These are phyloP conservation scores for Dasysyrphus tricinctus DNA, from an alignment of 2,888 invertebrate genomes.

Conservation along the genomic window DNA sequence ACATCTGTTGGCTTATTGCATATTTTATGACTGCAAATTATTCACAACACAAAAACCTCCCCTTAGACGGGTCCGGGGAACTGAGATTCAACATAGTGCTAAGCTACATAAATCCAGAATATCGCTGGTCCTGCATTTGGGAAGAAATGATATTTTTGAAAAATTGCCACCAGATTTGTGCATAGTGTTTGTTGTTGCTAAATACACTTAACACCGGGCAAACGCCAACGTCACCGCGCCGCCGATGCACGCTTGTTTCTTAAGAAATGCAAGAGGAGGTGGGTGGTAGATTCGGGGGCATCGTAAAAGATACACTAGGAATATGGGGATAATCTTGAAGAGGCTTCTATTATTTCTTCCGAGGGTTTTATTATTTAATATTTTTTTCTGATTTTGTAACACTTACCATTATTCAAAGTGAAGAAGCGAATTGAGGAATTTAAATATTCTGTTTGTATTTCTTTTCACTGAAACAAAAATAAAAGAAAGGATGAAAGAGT, in stretches of 20 bases:
- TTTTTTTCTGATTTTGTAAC: constrained; percentile 32
- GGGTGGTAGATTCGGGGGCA: neutral
- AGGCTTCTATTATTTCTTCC: constrained; percentile 9
- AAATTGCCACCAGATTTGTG: constrained; percentile 73
- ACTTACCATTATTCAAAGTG: constrained; percentile 64
- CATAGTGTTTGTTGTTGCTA: constrained; percentile 35
- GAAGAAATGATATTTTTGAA: constrained; percentile 74
- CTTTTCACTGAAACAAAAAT: constrained; percentile 1
- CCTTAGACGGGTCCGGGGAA: neutral
- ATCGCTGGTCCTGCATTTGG: constrained; percentile 47
- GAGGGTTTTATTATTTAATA: constrained; percentile 49
- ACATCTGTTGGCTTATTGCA: constrained; percentile 84
- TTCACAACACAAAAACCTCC: constrained; percentile 82
- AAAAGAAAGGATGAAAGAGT: neutral
- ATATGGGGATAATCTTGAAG: constrained; percentile 9
- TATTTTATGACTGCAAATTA: constrained; percentile 84
- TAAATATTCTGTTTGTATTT: neutral
- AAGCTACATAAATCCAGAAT: constrained; percentile 27
- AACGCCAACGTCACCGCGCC: constrained; percentile 15
- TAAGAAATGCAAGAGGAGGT: constrained; percentile 1
- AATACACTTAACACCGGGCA: constrained; percentile 19
- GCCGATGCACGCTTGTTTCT: constrained; percentile 43
- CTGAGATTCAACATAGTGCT: constrained; percentile 8
- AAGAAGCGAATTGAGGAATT: constrained; percentile 30
- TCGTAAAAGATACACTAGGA: constrained; percentile 22